Evolutionary conservation across 2,888 invertebrate genomes (phyloP).

Genomic region (Sarcophaga carnaria): DNA sequence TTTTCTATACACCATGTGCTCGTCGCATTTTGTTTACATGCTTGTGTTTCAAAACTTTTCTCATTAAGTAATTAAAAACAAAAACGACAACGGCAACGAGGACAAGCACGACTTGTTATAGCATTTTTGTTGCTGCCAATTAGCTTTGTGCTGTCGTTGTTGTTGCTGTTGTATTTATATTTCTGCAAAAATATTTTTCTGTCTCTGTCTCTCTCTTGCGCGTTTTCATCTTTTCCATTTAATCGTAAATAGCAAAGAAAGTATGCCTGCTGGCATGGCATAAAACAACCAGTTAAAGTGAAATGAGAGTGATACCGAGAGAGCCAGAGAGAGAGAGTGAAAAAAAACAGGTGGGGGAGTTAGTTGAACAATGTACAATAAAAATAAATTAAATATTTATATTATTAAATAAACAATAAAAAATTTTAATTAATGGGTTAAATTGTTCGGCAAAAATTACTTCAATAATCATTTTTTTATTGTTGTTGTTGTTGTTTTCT

Average conservation of each 20-base stretch:
- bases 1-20: neutral
- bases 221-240: constrained; percentile 16
- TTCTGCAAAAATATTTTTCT: neutral
- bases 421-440: constrained; percentile 69
- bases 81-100: neutral
- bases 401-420: constrained; percentile 58
- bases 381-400: constrained; percentile 68
- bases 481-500: neutral
- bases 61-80: constrained; percentile 55
- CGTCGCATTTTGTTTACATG: neutral
- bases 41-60: constrained; percentile 26
- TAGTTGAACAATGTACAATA: constrained; percentile 47
- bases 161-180: neutral
- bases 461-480: constrained; percentile 56
- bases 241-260: constrained; percentile 56
- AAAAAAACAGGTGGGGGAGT: neutral
- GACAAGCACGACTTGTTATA: neutral
- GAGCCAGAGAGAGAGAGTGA: neutral
- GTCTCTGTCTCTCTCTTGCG: neutral
- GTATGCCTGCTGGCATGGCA: constrained; percentile 55
- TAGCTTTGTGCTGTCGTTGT: constrained; percentile 25
- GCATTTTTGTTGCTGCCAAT: constrained; percentile 36
- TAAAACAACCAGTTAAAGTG: constrained; percentile 22
- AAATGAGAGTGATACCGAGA: constrained; percentile 3
- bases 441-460: constrained; percentile 64